These are phyloP conservation scores for Nipponia nippon DNA, from an alignment of 2,113 vertebrate species.

Conservation along the genomic window DNA sequence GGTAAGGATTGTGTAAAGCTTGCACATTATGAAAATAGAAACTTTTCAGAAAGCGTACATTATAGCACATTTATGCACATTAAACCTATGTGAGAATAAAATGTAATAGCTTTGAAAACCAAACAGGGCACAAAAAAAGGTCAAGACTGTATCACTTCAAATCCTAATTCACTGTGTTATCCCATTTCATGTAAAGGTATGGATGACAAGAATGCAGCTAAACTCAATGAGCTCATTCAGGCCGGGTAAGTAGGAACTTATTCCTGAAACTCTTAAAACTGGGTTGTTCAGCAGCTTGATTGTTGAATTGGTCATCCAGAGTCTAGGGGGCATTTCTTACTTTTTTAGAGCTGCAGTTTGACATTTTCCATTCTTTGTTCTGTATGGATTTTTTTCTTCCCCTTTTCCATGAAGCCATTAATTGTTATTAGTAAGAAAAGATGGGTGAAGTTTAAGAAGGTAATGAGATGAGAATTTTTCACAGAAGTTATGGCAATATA, in stretches of 20 bases:
- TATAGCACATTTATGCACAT: background rate
- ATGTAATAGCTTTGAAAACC: background rate
- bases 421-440: background rate
- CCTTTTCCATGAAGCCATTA: background rate
- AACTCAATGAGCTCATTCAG: constrained; percentile 97
- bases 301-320: background rate
- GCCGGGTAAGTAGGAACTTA: constrained; percentile 83
- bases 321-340: background rate
- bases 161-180: constrained; percentile 26
- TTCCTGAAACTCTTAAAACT: background rate
- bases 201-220: constrained; percentile 97
- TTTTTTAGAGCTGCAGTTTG: background rate
- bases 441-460: background rate
- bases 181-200: constrained; percentile 81
- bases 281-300: background rate
- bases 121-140: background rate
- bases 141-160: background rate
- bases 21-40: background rate
- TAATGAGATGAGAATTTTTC: background rate
- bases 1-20: background rate
- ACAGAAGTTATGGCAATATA: background rate
- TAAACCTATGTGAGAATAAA: background rate
- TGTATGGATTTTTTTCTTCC: background rate
- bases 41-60: background rate
- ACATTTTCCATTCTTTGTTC: background rate